Evolutionary conservation across 2,888 invertebrate species (phyloP).

Genomic region (Itoplectis maculator): DNA sequence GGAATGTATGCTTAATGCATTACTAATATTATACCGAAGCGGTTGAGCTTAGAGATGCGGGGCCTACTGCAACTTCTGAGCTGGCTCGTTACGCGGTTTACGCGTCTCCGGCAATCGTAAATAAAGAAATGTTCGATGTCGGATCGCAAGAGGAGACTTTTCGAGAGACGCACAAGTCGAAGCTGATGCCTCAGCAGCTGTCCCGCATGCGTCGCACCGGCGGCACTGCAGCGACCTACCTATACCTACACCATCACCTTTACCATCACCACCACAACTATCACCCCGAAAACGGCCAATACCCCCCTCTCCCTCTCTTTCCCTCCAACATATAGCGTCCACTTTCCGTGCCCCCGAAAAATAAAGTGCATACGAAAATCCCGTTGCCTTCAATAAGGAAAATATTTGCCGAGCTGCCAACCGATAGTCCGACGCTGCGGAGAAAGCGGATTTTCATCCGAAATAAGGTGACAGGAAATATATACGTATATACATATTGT

Average conservation of each 20-base stretch:
- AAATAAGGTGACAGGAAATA: conserved; percentile 33
- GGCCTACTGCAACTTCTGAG: neutral
- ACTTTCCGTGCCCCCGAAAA: conserved; percentile 3
- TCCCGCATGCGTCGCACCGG: conserved; percentile 66
- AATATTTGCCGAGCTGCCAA: conserved; percentile 60
- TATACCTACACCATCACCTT: no score
- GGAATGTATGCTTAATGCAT: no score
- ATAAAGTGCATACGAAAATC: conserved; percentile 38
- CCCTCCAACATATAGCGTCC: neutral
- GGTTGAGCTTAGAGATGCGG: conserved; percentile 48
- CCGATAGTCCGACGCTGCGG: conserved; percentile 11
- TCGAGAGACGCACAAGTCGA: conserved; percentile 10
- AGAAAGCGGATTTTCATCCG: conserved; percentile 48
- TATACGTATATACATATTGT: neutral
- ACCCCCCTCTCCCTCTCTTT: neutral
- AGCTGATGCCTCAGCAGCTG: conserved; percentile 68
- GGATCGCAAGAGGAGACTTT: conserved; percentile 16
- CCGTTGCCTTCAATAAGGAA: conserved; percentile 42
- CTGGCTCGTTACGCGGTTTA: conserved; percentile 48
- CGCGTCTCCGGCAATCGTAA: conserved; percentile 58
- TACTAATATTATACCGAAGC: neutral
- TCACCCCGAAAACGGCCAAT: conserved; percentile 5
- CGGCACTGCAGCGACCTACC: neutral
- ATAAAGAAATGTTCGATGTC: conserved; percentile 50
- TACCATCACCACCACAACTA: no score